Conservation (phyloP, 2,113 vertebrate genomes). For the Balaeniceps rex region DNA sequence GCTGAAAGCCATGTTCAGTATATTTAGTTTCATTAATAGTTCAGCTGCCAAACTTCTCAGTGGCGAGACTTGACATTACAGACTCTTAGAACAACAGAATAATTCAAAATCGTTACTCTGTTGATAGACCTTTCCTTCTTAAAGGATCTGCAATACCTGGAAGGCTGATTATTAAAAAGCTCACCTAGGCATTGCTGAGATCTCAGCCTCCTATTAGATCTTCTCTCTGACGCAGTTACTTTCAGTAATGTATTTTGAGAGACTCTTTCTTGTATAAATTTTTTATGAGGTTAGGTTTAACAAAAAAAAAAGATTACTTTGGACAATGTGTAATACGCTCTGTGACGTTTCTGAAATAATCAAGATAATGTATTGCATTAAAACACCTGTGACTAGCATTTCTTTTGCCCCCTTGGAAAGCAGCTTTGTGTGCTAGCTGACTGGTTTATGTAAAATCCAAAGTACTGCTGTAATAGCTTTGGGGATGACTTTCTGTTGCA, state of each 20-base stretch:
- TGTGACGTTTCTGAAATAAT: background rate
- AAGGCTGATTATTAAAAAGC: constrained; percentile 61
- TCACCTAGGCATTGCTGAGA: constrained; percentile 15
- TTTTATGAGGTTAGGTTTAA: background rate
- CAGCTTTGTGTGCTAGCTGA: background rate
- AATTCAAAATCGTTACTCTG: constrained; percentile 52
- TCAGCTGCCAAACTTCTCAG: constrained; percentile 60
- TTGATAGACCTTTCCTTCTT: constrained; percentile 47
- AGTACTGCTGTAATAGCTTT: background rate
- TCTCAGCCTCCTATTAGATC: constrained; percentile 2
- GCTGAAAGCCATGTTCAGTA: constrained; percentile 38
- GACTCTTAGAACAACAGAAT: constrained; percentile 56
- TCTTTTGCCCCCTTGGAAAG: background rate
- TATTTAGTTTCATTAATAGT: constrained; percentile 51
- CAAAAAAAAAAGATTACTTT: background rate
- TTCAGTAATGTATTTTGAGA: constrained; percentile 29
- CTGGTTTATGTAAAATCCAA: background rate
- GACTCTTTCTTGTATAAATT: background rate
- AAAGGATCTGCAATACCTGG: constrained; percentile 23
- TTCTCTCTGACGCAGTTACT: constrained; percentile 18
- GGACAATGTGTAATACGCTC: background rate
- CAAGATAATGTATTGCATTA: background rate
- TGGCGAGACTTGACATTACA: constrained; percentile 53
- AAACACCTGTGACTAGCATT: background rate
- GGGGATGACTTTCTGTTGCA: background rate